phyloP scores from a whole-genome alignment of 2,113 vertebrate species.

The Mastomys coucha region DNA sequence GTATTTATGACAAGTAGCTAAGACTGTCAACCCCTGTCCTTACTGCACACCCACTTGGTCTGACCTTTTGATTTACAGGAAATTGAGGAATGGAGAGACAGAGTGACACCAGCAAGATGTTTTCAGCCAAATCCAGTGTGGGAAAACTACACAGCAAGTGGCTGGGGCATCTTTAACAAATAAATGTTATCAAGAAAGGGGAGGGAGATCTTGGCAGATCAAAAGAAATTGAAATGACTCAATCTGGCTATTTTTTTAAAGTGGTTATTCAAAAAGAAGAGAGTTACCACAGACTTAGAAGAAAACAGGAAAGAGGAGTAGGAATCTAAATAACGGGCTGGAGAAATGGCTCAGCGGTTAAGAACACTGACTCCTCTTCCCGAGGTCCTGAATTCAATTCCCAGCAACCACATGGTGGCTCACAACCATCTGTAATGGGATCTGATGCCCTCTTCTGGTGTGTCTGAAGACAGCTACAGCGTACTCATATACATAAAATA shows the following conservation, averaged over 20 bases:
- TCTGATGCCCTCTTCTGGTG: too few species aligned
- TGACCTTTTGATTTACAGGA: neutral
- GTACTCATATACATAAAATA: too few species aligned
- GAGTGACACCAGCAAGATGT: neutral
- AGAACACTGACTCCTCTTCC: too few species aligned
- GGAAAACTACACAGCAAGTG: neutral
- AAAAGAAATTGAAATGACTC: constrained; percentile 5
- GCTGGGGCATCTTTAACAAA: neutral
- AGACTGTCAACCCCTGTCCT: neutral
- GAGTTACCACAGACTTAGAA: neutral
- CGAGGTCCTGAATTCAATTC: too few species aligned
- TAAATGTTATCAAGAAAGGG: neutral
- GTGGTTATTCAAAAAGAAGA: neutral
- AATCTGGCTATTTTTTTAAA: neutral
- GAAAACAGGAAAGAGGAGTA: neutral
- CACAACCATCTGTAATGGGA: too few species aligned
- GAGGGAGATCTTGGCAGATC: neutral
- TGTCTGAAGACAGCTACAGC: too few species aligned
- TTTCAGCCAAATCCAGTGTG: neutral
- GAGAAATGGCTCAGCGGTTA: too few species aligned
- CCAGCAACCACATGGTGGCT: too few species aligned
- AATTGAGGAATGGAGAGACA: neutral
- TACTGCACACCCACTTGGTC: neutral
- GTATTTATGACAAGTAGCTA: neutral
- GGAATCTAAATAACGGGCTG: neutral